A percentile compares a stretch with the other conserved stretches of the same genome.
These are phyloP conservation scores for Deilephila elpenor DNA, from an alignment of 2,888 invertebrate species.

Conservation along the genomic window DNA sequence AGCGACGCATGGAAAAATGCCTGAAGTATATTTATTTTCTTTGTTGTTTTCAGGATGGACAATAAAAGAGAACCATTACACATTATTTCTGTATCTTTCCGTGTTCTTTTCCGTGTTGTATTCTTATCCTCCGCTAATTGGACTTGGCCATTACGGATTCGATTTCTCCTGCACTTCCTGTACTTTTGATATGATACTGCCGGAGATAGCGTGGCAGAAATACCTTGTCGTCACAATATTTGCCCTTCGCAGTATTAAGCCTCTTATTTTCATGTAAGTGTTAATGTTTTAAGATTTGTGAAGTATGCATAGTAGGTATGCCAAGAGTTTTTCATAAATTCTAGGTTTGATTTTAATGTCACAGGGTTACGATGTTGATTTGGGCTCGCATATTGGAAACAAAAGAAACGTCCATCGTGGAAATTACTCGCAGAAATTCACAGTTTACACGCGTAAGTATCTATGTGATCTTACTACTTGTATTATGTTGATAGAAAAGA, in stretches of 20 bases:
- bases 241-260: slow-evolving; percentile 69
- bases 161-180: slow-evolving; percentile 75
- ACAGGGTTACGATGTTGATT: slow-evolving; percentile 59
- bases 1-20: neutral
- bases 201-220: slow-evolving; percentile 55
- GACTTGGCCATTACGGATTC: slow-evolving; percentile 67
- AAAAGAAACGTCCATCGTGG: neutral
- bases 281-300: neutral
- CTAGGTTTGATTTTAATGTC: slow-evolving; percentile 30
- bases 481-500: too few species aligned
- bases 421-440: neutral
- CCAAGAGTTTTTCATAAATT: neutral
- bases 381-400: slow-evolving; percentile 60
- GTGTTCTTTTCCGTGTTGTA: slow-evolving; percentile 66
- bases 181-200: slow-evolving; percentile 69
- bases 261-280: slow-evolving; percentile 71
- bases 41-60: slow-evolving; percentile 50
- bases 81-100: slow-evolving; percentile 61
- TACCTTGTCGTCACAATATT: slow-evolving; percentile 61
- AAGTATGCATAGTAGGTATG: slow-evolving; percentile 6
- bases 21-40: neutral
- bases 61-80: slow-evolving; percentile 63
- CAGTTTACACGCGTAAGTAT: slow-evolving; percentile 42
- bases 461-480: neutral
- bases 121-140: slow-evolving; percentile 67